These are phyloP conservation scores for Diuraphis noxia DNA, from an alignment of 1,140 invertebrate species.

Conservation along the genomic window DNA sequence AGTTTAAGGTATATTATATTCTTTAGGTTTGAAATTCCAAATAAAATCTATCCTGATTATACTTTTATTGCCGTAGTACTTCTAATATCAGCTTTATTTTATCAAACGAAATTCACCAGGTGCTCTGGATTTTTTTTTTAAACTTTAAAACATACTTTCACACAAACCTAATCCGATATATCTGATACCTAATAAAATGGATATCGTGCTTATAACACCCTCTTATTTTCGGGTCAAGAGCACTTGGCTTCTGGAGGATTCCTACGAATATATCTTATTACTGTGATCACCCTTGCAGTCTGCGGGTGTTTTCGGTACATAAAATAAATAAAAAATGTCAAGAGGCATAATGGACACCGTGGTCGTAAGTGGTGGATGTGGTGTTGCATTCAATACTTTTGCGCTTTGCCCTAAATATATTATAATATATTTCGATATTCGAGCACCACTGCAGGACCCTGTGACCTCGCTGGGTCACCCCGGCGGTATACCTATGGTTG, in stretches of 20 bases:
- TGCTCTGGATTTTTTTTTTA: background rate
- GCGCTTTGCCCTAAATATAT: background rate
- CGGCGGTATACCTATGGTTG: background rate
- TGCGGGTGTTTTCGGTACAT: background rate
- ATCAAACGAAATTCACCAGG: background rate
- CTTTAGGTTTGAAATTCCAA: background rate
- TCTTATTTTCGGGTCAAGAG: background rate
- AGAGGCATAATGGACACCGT: background rate
- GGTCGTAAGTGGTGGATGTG: background rate
- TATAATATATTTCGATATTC: background rate
- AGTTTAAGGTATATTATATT: background rate
- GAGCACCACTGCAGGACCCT: background rate
- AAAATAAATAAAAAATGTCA: constrained; percentile 3
- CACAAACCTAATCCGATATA: background rate
- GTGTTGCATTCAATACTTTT: background rate
- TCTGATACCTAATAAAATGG: background rate
- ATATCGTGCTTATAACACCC: background rate
- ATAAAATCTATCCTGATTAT: background rate
- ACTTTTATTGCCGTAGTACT: background rate
- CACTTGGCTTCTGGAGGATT: background rate
- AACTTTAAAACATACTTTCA: background rate
- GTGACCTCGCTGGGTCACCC: background rate
- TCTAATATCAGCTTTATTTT: background rate
- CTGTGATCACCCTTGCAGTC: background rate
- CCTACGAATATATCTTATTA: background rate